Evolutionary conservation across 2,797 vertebrate species (phyloP).

Genomic region (Diplodus puntazzo): DNA sequence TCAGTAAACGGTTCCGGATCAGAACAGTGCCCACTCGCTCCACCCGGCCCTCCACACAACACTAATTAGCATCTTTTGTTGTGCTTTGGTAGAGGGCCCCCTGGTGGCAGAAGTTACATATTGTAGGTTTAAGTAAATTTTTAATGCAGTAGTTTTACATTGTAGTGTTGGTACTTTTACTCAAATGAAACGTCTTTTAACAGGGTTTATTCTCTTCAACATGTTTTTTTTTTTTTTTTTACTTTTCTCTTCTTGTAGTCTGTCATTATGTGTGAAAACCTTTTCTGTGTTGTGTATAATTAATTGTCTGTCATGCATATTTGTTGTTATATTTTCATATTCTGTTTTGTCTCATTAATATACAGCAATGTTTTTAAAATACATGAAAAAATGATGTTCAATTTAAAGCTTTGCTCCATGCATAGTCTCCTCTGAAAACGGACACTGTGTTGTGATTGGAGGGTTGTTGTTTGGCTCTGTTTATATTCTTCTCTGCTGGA

Average conservation of each 20-base stretch:
- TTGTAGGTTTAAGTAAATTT: no score
- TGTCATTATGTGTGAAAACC: no score
- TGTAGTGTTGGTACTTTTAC: no score
- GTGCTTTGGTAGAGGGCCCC: no score
- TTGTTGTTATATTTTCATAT: background rate
- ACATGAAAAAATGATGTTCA: background rate
- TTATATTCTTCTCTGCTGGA: background rate
- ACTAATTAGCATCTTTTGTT: no score
- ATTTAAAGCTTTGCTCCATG: background rate
- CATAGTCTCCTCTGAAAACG: background rate
- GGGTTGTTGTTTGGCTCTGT: background rate
- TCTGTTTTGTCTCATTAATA: background rate
- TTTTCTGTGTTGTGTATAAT: no score
- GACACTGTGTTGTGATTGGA: background rate
- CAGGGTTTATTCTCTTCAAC: background rate
- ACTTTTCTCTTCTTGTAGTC: background rate
- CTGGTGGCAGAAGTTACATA: no score
- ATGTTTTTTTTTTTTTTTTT: background rate
- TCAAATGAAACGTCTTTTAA: background rate
- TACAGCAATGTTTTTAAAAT: background rate
- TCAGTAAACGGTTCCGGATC: no score
- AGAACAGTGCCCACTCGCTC: no score
- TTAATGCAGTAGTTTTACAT: no score
- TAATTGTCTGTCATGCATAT: background rate
- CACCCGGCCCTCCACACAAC: no score